Percentiles rank a stretch among this genome's conserved stretches.
Conservation (phyloP, 2,113 vertebrate genomes). For the Lagenorhynchus albirostris region DNA sequence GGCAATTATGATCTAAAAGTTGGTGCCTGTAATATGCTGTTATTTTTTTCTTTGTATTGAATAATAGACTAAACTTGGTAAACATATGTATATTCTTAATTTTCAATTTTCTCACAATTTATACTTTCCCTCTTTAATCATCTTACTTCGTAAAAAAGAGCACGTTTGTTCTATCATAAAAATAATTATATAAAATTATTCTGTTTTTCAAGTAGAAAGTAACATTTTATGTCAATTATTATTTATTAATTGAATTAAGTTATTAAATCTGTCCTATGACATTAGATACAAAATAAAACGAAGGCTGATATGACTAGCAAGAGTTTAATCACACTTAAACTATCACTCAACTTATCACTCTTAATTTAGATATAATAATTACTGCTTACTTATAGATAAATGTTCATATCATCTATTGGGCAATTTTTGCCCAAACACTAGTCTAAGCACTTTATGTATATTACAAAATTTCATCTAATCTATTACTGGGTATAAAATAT, state of each 20-base stretch:
- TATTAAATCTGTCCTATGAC: not conserved
- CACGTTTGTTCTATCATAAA: not conserved
- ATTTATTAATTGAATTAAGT: not conserved
- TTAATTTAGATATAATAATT: conserved; percentile 2
- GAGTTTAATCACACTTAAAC: not conserved
- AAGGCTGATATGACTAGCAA: not conserved
- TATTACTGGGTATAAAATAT: not conserved
- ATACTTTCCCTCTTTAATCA: not conserved
- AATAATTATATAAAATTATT: not conserved
- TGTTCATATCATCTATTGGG: not conserved
- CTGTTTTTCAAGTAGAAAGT: not conserved
- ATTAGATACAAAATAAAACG: not conserved
- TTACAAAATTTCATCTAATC: not conserved
- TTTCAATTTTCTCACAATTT: not conserved
- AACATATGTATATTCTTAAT: not conserved
- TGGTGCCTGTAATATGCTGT: not conserved
- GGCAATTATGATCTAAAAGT: not conserved
- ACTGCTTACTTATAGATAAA: not conserved
- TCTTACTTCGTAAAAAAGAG: not conserved
- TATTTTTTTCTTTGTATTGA: not conserved
- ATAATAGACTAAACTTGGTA: not conserved
- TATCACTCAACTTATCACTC: not conserved
- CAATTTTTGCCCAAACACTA: not conserved
- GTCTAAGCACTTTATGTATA: not conserved
- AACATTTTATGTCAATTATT: not conserved